Conservation (phyloP, 1,140 invertebrate species). For the Nautilus pompilius region DNA sequence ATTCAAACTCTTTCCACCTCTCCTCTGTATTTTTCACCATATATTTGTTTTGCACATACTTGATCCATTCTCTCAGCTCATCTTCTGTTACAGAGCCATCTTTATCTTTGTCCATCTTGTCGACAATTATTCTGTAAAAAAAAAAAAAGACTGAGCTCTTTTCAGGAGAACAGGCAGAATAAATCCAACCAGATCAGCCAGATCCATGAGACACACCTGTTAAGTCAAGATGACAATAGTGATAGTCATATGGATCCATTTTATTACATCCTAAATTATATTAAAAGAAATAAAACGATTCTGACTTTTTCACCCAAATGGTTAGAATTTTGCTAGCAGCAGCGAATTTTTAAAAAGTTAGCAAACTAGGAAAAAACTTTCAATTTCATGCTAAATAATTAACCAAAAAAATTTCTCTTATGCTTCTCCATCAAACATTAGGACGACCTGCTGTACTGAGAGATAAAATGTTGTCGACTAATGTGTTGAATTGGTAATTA, state of each 20-base stretch:
- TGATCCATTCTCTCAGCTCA: slow-evolving; percentile 95
- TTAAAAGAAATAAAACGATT: neutral
- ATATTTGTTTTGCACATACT: slow-evolving; percentile 87
- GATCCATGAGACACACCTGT: neutral
- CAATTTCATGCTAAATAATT: too few relatives aligned
- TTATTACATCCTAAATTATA: neutral
- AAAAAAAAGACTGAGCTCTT: neutral
- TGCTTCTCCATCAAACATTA: too few relatives aligned
- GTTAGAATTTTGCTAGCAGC: too few relatives aligned
- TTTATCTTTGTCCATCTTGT: slow-evolving; percentile 86
- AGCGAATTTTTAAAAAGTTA: too few relatives aligned
- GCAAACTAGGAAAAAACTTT: too few relatives aligned
- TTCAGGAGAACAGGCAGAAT: neutral
- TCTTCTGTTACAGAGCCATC: slow-evolving; percentile 82
- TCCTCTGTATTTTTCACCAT: slow-evolving; percentile 87
- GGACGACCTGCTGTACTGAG: too few relatives aligned
- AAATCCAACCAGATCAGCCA: neutral
- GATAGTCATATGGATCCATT: neutral
- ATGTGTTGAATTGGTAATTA: too few relatives aligned
- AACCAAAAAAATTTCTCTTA: too few relatives aligned
- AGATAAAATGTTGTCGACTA: too few relatives aligned
- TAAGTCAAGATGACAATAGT: neutral
- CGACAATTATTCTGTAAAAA: slow-evolving; percentile 76
- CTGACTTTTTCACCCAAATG: neutral
- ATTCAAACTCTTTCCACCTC: slow-evolving; percentile 90